A percentile compares a stretch with the other conserved stretches of the same genome.
Evolutionary conservation across 2,888 invertebrate species (phyloP).

Genomic region (Mesodorylaimus sp.): DNA sequence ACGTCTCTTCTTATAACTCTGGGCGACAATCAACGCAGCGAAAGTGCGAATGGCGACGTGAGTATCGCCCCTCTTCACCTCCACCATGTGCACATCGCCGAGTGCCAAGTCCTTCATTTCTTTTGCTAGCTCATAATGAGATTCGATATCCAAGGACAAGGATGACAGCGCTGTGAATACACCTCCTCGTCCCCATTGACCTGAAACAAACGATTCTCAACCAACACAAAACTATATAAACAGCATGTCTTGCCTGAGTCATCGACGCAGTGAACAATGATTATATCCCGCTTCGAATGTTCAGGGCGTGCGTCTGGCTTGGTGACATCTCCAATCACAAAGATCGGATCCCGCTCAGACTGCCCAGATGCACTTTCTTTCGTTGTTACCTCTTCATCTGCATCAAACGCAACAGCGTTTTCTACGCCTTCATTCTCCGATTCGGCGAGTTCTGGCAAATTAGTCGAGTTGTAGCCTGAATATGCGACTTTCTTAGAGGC

Average conservation of each 20-base stretch:
- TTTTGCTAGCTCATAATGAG: conserved; percentile 29
- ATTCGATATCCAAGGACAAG: conserved; percentile 22
- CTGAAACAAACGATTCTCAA: conserved; percentile 26
- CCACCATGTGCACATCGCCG: conserved; percentile 32
- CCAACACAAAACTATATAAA: too few species aligned
- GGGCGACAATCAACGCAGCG: conserved; percentile 4
- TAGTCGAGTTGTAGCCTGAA: conserved; percentile 14
- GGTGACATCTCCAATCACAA: conserved; percentile 34
- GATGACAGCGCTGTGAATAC: conserved; percentile 30
- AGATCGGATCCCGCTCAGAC: conserved; percentile 13
- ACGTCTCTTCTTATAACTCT: conserved; percentile 3
- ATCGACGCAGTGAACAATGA: conserved; percentile 34
- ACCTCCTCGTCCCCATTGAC: conserved; percentile 33
- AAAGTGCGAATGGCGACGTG: neutral
- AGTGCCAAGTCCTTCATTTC: conserved; percentile 31
- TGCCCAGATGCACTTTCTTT: neutral
- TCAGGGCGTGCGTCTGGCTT: conserved; percentile 19
- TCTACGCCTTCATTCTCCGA: neutral
- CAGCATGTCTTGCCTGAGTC: conserved; percentile 10
- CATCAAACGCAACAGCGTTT: conserved; percentile 2
- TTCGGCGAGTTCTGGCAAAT: conserved; percentile 11
- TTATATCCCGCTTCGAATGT: conserved; percentile 17
- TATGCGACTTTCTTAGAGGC: conserved; percentile 1
- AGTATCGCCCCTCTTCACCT: conserved; percentile 6
- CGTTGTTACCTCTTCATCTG: neutral